These are phyloP conservation scores for Pentamera pediparva DNA, from an alignment of 53 echinoderm and acorn worm genomes.

Conservation along the genomic window DNA sequence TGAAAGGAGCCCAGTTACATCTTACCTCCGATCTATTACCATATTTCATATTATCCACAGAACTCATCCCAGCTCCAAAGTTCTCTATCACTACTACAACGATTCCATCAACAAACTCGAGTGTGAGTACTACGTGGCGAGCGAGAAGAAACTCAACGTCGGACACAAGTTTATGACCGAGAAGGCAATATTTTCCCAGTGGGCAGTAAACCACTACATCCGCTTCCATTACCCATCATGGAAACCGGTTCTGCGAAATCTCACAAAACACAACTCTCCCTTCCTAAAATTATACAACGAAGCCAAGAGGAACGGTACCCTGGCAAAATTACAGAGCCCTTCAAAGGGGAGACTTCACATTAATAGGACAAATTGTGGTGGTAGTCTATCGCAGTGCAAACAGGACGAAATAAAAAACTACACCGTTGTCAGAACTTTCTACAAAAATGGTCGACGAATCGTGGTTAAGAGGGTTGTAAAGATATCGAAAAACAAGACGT, in stretches of 20 bases:
- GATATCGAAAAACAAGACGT: constrained; percentile 18
- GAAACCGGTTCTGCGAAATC: constrained; percentile 26
- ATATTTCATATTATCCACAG: not conserved
- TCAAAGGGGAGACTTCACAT: not conserved
- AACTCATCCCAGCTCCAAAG: constrained; percentile 10
- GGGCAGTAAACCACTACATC: constrained; percentile 21
- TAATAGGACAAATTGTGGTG: not conserved
- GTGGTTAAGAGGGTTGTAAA: constrained; percentile 25
- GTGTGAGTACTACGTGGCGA: constrained; percentile 11
- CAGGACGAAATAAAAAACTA: constrained; percentile 9
- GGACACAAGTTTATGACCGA: constrained; percentile 40
- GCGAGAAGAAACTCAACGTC: constrained; percentile 21
- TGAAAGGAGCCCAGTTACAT: no score
- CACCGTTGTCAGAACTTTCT: constrained; percentile 31
- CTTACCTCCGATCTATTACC: no score
- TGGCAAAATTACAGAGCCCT: constrained; percentile 16
- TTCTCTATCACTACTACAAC: constrained; percentile 33
- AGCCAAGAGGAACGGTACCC: constrained; percentile 28
- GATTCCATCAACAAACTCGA: constrained; percentile 26
- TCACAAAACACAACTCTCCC: constrained; percentile 15
- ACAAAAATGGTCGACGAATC: constrained; percentile 22
- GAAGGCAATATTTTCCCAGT: constrained; percentile 26
- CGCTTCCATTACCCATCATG: constrained; percentile 37
- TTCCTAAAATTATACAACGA: constrained; percentile 28
- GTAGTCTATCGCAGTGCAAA: constrained; percentile 6